Evolutionary conservation across 92 coral and sea anemone genomes (phyloP), one percentile per base, ranked within the genome.

Genomic region (Isaurus tuberculatus): DNA sequence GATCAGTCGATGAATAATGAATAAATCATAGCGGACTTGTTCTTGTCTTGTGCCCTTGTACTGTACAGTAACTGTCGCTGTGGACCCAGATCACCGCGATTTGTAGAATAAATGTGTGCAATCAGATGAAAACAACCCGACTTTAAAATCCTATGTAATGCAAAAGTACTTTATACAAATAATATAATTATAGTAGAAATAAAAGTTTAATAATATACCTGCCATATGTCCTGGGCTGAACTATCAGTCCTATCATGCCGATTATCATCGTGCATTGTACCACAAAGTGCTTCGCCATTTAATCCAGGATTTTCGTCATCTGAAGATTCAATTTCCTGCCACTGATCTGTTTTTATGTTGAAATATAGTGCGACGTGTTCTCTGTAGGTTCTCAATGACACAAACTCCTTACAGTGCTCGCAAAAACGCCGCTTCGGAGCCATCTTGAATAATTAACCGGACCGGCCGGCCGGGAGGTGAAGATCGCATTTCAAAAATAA

Each of bases 291-390:
- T 72, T 72, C 78, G 78, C 61, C 61, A 44, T 72, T 27, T 44
- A 22, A 72, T 48, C 78, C 20, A 48, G 22, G 37, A 72, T 42
- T 22, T 72, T 72, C 78, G 61, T 72, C 61, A 44, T 72, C 78
- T 72, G 78, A 72, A 72, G 78, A 72, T 72, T 72, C 78, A 44
- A 72, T 72, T 72, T 72, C 78, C 78, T 72, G 60, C 78, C 78
- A 44, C 60, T 25, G 61, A 72, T 72, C 78, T 44, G 78, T 44
- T 72, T 72, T 68, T 71, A 8, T 72, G 78, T 72, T 44, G 78
- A 72, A 23, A 72, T 72, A 72, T 31, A 42, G 78, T 8, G 78
- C 60, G 60, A 72, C 78, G 77, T 71, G 77, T 71, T 71, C 77
- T 71, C 77, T 71, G 77, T 71, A 71, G 57, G 77, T 71, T 71